phyloP scores from a whole-genome alignment of 1,140 invertebrate genomes.

The Lutraria rhynchaena region DNA sequence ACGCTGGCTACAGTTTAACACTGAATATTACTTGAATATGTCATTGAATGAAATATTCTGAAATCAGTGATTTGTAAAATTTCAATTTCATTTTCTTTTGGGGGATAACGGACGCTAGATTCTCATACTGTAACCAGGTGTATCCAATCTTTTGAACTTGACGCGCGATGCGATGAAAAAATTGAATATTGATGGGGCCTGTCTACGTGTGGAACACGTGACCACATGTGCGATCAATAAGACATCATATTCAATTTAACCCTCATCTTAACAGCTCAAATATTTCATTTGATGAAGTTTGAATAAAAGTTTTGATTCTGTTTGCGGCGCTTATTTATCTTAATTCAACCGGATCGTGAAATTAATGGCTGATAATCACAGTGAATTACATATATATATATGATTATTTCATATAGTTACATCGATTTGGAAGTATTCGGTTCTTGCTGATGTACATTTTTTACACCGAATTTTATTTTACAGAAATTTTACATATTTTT shows the following conservation, averaged over 20 bases:
- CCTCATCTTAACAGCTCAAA: slow-evolving; percentile 39
- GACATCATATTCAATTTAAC: slow-evolving; percentile 52
- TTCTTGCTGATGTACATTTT: too few relatives aligned
- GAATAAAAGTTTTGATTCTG: too few relatives aligned
- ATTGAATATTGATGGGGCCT: slow-evolving; percentile 49
- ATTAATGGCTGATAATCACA: too few relatives aligned
- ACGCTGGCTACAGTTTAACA: too few relatives aligned
- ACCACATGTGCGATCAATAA: slow-evolving; percentile 38
- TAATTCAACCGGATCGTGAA: too few relatives aligned
- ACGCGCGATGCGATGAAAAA: slow-evolving; percentile 36
- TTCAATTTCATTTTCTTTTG: slow-evolving; percentile 34
- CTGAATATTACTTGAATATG: too few relatives aligned
- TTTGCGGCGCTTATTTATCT: too few relatives aligned
- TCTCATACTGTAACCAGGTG: slow-evolving; percentile 33
- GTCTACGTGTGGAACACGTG: slow-evolving; percentile 40
- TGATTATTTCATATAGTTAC: too few relatives aligned
- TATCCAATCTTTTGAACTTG: slow-evolving; percentile 23
- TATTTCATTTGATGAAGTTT: slow-evolving; percentile 43
- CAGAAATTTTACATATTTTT: too few relatives aligned
- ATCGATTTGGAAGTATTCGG: too few relatives aligned
- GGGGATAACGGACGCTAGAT: slow-evolving; percentile 37
- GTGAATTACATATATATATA: too few relatives aligned
- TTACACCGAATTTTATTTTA: too few relatives aligned
- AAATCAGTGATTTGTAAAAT: slow-evolving; percentile 41
- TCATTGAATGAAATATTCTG: slow-evolving; percentile 41